phyloP scores from a whole-genome alignment of 2,888 invertebrate genomes.

The Rambutsinella grinnellia region DNA sequence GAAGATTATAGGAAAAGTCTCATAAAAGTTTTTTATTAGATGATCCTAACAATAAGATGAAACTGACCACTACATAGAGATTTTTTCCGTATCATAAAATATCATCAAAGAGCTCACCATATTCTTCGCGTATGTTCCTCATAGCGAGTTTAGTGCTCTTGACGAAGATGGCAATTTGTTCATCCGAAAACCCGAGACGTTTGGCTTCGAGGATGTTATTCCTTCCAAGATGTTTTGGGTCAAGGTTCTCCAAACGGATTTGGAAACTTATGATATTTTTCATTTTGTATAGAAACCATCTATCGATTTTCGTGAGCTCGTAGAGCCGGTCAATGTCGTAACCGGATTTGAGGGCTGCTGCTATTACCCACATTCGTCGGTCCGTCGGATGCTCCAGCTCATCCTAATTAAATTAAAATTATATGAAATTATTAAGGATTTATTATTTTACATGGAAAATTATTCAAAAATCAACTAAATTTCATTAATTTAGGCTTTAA shows the following conservation, averaged over 20 bases:
- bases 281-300: constrained; percentile 97
- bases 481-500: no score
- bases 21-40: no score
- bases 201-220: constrained; percentile 85
- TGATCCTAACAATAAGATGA: no score
- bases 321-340: constrained; percentile 89
- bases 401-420: constrained; percentile 59
- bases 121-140: constrained; percentile 81
- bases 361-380: constrained; percentile 95
- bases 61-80: not conserved
- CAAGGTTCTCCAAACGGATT: constrained; percentile 76
- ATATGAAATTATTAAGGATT: not conserved
- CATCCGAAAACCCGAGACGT: constrained; percentile 95
- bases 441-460: not conserved
- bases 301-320: constrained; percentile 94
- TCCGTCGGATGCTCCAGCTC: constrained; percentile 95
- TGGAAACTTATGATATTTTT: constrained; percentile 88
- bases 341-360: constrained; percentile 88
- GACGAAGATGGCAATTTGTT: constrained; percentile 90
- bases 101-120: constrained; percentile 65
- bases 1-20: no score
- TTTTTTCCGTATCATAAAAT: not conserved
- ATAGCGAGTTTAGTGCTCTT: constrained; percentile 90
- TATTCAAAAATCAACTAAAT: not conserved
- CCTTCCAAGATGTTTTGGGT: constrained; percentile 75